Conservation (phyloP, 2,113 vertebrate genomes). For the Ornithorhynchus anatinus region DNA sequence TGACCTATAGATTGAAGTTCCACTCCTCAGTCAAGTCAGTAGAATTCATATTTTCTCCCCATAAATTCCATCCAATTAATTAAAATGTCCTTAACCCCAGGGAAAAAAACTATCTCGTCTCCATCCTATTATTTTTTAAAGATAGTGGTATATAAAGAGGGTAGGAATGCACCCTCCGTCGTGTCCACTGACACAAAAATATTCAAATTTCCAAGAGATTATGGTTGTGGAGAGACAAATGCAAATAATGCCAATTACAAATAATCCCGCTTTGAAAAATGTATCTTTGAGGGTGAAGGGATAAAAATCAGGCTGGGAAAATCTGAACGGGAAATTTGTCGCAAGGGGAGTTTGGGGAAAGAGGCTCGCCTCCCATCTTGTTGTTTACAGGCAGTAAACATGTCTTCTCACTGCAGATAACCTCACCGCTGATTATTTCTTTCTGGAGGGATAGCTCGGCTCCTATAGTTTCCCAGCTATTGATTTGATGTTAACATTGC, state of each 20-base stretch:
- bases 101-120: background rate
- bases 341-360: background rate
- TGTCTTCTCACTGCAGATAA: no score
- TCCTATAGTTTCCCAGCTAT: background rate
- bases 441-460: no score
- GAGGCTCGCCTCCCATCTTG: background rate
- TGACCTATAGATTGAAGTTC: rapidly evolving
- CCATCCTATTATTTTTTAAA: no score
- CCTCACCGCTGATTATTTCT: no score
- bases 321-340: no score
- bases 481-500: background rate
- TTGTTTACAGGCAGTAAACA: no score
- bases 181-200: rapidly evolving
- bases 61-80: background rate
- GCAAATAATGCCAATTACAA: background rate
- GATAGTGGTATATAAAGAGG: rapidly evolving
- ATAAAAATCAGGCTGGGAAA: rapidly evolving
- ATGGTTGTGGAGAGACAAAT: background rate
- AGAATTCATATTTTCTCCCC: background rate
- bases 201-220: no score
- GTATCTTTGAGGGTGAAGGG: rapidly evolving
- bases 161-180: no score
- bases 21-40: rapidly evolving
- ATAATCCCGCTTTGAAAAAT: background rate
- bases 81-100: background rate